Conservation (phyloP, 2,113 vertebrate species). For the Prunella himalayana region DNA sequence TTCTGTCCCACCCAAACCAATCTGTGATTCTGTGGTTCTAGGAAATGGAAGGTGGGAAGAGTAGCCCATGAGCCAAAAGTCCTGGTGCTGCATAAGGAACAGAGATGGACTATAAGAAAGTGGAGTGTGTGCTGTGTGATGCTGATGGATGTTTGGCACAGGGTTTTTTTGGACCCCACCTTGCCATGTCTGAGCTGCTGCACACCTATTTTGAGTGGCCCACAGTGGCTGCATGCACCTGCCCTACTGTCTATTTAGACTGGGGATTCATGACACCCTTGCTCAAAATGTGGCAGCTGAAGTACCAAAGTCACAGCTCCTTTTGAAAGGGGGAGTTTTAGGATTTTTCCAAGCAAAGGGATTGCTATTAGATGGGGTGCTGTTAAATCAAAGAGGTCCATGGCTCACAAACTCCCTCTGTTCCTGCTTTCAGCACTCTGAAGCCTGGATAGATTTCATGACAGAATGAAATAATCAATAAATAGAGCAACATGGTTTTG, state of each 20-base stretch:
- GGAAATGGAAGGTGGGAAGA: background rate
- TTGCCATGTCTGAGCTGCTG: background rate
- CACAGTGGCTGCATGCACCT: background rate
- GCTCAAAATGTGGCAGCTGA: background rate
- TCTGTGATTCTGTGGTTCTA: background rate
- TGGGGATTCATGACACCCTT: background rate
- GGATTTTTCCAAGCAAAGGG: background rate
- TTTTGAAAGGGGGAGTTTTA: background rate
- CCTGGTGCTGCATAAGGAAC: fast-evolving
- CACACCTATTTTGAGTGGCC: fast-evolving
- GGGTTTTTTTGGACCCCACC: background rate
- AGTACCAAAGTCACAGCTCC: background rate
- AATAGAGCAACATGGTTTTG: background rate
- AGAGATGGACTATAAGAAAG: background rate
- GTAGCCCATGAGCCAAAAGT: background rate
- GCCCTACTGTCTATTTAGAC: fast-evolving
- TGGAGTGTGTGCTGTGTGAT: fast-evolving
- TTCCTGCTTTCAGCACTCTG: background rate
- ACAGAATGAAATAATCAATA: slow-evolving; percentile 15
- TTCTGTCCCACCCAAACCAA: background rate
- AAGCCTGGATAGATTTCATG: background rate
- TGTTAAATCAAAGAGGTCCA: background rate
- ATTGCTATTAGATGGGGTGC: background rate
- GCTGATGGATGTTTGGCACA: background rate
- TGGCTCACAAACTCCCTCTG: background rate